These are phyloP conservation scores for Drosophila suboccidentalis DNA, from an alignment of 2,888 invertebrate genomes.

Conservation along the genomic window DNA sequence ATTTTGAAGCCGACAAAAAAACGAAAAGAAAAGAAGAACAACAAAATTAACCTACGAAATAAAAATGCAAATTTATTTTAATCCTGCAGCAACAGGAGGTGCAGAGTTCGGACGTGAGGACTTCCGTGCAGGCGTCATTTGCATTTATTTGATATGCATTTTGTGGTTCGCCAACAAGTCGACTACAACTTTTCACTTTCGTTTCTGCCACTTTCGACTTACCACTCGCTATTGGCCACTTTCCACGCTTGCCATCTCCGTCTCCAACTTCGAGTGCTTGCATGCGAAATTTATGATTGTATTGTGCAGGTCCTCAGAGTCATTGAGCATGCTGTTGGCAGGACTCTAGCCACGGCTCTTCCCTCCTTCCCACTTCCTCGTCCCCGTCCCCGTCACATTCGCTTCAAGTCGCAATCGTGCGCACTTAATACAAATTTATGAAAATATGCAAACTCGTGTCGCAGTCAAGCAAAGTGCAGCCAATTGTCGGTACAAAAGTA, in stretches of 20 bases:
- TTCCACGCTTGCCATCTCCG: conserved; percentile 16
- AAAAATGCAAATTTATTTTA: conserved; percentile 64
- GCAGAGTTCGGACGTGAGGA: conserved; percentile 27
- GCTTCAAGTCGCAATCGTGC: conserved; percentile 18
- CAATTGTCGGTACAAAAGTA: conserved; percentile 35
- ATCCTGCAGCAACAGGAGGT: conserved; percentile 25
- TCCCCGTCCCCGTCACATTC: not conserved
- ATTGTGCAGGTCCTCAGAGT: conserved; percentile 14
- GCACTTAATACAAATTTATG: conserved; percentile 52
- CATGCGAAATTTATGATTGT: conserved; percentile 22
- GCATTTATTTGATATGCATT: conserved; percentile 57
- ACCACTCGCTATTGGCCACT: not conserved
- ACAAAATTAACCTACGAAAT: conserved; percentile 25
- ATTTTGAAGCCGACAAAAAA: conserved; percentile 25
- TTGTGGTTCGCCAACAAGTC: conserved; percentile 2
- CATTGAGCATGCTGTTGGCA: conserved; percentile 3
- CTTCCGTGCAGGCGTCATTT: conserved; percentile 38
- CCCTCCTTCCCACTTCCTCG: too few relatives aligned
- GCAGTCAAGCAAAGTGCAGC: conserved; percentile 41
- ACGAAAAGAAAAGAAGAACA: conserved; percentile 5
- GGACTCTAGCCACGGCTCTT: not conserved
- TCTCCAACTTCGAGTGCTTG: conserved; percentile 6
- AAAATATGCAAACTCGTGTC: conserved; percentile 44
- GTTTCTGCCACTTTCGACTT: conserved; percentile 2
- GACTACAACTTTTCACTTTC: not conserved